phyloP scores from a whole-genome alignment of 1,140 invertebrate genomes.

The Drosophila nikananu region DNA sequence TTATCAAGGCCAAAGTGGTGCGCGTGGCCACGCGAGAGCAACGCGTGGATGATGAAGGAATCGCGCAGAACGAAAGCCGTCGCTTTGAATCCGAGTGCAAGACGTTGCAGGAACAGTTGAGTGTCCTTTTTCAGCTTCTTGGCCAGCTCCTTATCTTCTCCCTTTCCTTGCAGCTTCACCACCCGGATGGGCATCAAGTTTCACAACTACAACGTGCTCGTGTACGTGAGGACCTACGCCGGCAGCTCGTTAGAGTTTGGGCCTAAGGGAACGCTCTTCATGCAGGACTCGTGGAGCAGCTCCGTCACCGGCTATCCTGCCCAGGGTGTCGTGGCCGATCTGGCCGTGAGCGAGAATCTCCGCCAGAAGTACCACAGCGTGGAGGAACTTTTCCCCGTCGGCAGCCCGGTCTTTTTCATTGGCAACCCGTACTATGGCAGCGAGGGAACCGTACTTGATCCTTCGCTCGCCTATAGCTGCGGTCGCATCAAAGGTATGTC shows the following conservation, averaged over 20 bases:
- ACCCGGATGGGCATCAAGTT: constrained; percentile 91
- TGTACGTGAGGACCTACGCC: constrained; percentile 90
- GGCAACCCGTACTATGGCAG: constrained; percentile 92
- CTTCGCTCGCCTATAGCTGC: constrained; percentile 63
- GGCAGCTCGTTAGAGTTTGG: constrained; percentile 88
- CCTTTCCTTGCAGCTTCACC: constrained; percentile 86
- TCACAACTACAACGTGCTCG: constrained; percentile 89
- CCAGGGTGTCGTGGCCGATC: constrained; percentile 61
- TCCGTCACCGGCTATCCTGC: constrained; percentile 87
- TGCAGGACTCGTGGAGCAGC: constrained; percentile 59
- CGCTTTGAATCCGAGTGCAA: constrained; percentile 64
- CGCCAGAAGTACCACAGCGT: constrained; percentile 85
- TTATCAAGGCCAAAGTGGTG: constrained; percentile 89
- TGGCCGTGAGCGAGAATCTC: constrained; percentile 47
- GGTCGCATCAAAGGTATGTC: constrained; percentile 73
- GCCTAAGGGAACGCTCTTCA: constrained; percentile 81
- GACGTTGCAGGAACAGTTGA: constrained; percentile 77
- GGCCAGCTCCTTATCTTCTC: not conserved
- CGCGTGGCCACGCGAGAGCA: constrained; percentile 50
- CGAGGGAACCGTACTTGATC: constrained; percentile 88
- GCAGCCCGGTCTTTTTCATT: constrained; percentile 91
- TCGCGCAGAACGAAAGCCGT: constrained; percentile 44
- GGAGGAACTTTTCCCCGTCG: constrained; percentile 90
- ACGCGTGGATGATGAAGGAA: constrained; percentile 43
- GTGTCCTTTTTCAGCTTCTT: constrained; percentile 13